Evolutionary conservation across 2,113 vertebrate species (phyloP).

Genomic region (Corythornis vintsioides): DNA sequence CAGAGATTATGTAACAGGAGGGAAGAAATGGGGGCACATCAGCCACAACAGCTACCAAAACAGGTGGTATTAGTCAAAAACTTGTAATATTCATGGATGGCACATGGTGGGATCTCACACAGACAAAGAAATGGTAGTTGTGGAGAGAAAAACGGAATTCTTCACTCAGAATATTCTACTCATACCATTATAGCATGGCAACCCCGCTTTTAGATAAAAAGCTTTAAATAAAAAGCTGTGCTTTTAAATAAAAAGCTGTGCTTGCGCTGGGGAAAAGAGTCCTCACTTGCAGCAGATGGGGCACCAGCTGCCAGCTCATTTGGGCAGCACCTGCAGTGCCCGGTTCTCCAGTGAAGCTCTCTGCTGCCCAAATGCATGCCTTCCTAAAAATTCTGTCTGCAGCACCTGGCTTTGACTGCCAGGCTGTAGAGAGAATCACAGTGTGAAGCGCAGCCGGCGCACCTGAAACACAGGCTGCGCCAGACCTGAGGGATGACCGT

Average conservation of each 20-base stretch:
- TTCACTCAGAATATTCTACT: no score
- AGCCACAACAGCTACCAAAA: neutral
- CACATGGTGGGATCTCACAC: fast-evolving
- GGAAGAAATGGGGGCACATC: neutral
- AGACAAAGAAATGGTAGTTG: fast-evolving
- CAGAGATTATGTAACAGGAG: neutral
- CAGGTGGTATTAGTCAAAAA: fast-evolving
- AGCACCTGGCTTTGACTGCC: neutral
- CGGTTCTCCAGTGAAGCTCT: fast-evolving
- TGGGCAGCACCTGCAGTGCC: neutral
- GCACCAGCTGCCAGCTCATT: no score
- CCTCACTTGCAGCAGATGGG: neutral
- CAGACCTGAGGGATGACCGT: fast-evolving
- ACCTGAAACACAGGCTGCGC: fast-evolving
- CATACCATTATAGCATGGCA: fast-evolving
- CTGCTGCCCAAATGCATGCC: fast-evolving
- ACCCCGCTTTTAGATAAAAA: neutral
- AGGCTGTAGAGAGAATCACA: fast-evolving
- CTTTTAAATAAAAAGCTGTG: neutral
- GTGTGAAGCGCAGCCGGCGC: fast-evolving
- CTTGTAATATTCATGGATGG: fast-evolving
- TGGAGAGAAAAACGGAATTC: neutral
- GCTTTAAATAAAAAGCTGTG: neutral
- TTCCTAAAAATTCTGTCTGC: neutral
- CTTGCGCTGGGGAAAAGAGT: neutral